phyloP scores from a whole-genome alignment of 2,113 vertebrate species.

The Tachycineta bicolor region DNA sequence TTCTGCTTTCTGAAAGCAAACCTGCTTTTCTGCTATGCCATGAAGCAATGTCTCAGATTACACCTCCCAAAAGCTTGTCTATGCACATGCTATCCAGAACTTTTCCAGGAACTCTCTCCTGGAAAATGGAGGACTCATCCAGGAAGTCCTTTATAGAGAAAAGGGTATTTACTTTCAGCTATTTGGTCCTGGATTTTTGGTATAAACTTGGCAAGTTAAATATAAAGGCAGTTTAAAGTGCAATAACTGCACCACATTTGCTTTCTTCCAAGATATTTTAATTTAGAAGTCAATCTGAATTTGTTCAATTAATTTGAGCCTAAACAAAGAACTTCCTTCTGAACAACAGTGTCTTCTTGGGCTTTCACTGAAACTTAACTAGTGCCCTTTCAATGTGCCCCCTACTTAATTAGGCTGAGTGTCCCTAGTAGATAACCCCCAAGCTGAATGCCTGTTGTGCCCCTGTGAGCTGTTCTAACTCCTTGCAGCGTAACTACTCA shows the following conservation, averaged over 20 bases:
- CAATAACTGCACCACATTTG: neutral
- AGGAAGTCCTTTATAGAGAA: neutral
- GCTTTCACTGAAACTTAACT: neutral
- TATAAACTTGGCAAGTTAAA: neutral
- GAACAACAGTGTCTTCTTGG: neutral
- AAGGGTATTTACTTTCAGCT: neutral
- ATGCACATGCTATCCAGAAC: neutral
- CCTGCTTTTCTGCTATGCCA: neutral
- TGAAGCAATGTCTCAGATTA: neutral
- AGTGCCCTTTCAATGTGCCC: neutral
- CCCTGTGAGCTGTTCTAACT: neutral
- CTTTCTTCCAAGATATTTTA: neutral
- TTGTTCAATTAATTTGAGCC: neutral
- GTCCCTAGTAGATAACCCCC: neutral
- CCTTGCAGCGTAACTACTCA: neutral
- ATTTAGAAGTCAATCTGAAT: neutral
- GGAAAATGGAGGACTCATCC: neutral
- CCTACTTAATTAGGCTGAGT: neutral
- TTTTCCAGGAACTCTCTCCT: neutral
- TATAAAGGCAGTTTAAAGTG: neutral
- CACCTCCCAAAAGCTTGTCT: neutral
- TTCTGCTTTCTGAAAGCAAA: neutral
- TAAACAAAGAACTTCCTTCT: neutral
- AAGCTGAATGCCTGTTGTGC: neutral
- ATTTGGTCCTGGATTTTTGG: neutral